A percentile compares a stretch with the other conserved stretches of the same genome.
Conservation (phyloP, 2,113 vertebrate species). For the Cariama cristata region DNA sequence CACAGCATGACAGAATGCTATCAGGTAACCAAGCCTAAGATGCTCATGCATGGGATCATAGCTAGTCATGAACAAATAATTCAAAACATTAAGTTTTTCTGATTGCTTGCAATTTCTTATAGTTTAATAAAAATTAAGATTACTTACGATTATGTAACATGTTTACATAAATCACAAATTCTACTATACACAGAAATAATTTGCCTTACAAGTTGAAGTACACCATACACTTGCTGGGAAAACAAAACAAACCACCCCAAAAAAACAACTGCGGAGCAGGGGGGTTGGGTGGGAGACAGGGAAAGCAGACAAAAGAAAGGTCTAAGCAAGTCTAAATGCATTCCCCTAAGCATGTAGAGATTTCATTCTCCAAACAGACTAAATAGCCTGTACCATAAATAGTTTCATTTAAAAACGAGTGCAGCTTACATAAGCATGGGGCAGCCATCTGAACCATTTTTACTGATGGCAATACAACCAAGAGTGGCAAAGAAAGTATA, state of each 20-base stretch:
- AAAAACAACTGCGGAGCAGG: neutral
- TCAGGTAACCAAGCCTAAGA: neutral
- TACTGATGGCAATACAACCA: neutral
- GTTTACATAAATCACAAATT: neutral
- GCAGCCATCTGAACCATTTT: neutral
- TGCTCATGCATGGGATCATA: neutral
- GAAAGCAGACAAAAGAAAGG: neutral
- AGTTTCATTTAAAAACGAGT: conserved; percentile 2
- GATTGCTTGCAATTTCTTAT: neutral
- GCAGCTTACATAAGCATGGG: neutral
- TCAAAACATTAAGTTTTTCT: neutral
- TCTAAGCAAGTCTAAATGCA: neutral
- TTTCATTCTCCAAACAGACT: neutral
- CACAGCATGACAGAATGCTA: neutral
- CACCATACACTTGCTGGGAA: neutral
- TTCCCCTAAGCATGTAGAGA: neutral
- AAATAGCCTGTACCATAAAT: neutral
- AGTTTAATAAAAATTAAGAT: neutral
- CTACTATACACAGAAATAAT: neutral
- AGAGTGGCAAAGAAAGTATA: neutral
- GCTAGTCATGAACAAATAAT: neutral
- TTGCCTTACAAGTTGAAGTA: neutral
- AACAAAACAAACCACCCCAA: neutral
- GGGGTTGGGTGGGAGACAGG: neutral
- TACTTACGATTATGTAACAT: neutral